Evolutionary conservation across 2,113 vertebrate genomes (phyloP), one percentile per base, ranked within the genome.

Genomic region (Toxotes jaculatrix): DNA sequence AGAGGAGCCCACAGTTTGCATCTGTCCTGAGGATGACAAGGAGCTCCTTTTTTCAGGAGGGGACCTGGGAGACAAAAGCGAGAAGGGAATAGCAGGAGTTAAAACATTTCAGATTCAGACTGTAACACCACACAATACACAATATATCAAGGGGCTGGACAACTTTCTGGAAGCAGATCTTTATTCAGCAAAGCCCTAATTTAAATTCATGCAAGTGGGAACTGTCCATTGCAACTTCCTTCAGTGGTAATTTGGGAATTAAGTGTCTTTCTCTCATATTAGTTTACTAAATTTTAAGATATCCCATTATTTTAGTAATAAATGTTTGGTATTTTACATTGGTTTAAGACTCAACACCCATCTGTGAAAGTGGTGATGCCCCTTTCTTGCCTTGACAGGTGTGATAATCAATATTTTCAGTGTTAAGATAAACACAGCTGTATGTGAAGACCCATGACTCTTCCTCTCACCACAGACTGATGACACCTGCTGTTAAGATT

Each of bases 21-120:
- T 91, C 71, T 94, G 83, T 72, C 74, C 80, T 38, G 72, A 89
- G n/a, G 88, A 87, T 38, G 82, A 84, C 70, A 95, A 4, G 32
- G 94, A 3, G 95, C 95, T 74, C 93, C 93, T 96, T 92, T 96
- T 97, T 84, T 97, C 97, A 6, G 95, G 91, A 19, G 98, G 98
- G 63, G 95, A 95, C 85, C 95, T 96, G 77, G 2, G 13, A 80
- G 70, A 79, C 32, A 81, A 43, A 77, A 43, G 38, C 6, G 9
- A 17, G 38, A 36, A 10, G 19, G 36, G 36, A 49, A 47, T 23
- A 32, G 59, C 19, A 16, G 31, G n/a, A 57, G 49, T 19, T 61
- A 3, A 74, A 63, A 57, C 3, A 71, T 57, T 79, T 68, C 36
- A 32, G 17, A 68, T 60, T 79, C 67, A 63, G 45, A 31, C 13